These are phyloP conservation scores for Drosophila subquinaria DNA, from an alignment of 2,888 invertebrate species.

Conservation along the genomic window DNA sequence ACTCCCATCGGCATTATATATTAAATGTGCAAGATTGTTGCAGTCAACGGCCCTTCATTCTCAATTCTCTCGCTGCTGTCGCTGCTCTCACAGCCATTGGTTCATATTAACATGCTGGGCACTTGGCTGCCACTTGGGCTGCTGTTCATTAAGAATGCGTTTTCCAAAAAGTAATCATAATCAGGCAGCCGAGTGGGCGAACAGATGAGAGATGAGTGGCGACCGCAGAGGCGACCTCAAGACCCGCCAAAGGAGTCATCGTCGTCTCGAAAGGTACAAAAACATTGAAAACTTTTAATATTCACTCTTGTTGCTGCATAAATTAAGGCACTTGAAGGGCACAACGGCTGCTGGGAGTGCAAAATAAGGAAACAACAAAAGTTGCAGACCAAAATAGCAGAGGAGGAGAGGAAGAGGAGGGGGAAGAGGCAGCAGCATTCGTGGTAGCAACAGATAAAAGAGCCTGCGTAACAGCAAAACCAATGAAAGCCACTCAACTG, in stretches of 20 bases:
- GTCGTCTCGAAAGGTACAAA: conserved; percentile 61
- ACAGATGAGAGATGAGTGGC: conserved; percentile 17
- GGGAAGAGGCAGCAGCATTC: neutral
- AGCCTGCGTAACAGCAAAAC: conserved; percentile 56
- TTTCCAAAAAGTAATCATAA: conserved; percentile 63
- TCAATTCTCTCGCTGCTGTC: neutral
- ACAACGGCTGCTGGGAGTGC: neutral
- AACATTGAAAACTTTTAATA: conserved; percentile 75
- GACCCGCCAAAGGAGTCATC: conserved; percentile 30
- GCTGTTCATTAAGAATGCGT: conserved; percentile 56
- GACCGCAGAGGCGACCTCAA: conserved; percentile 31
- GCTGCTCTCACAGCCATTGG: neutral
- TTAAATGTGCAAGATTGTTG: conserved; percentile 9
- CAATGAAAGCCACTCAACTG: conserved; percentile 70
- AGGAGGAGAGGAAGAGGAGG: too few relatives aligned
- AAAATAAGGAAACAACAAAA: conserved; percentile 27
- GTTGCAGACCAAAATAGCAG: conserved; percentile 15
- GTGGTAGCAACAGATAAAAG: conserved; percentile 59
- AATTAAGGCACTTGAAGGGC: conserved; percentile 66
- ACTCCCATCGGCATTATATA: neutral
- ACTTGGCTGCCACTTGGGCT: conserved; percentile 32
- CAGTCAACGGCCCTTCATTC: neutral
- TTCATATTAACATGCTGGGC: conserved; percentile 31
- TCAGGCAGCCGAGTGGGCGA: conserved; percentile 37
- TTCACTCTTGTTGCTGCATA: conserved; percentile 73